Conservation (phyloP, 1,140 invertebrate genomes). For the Drosophila guanche region DNA sequence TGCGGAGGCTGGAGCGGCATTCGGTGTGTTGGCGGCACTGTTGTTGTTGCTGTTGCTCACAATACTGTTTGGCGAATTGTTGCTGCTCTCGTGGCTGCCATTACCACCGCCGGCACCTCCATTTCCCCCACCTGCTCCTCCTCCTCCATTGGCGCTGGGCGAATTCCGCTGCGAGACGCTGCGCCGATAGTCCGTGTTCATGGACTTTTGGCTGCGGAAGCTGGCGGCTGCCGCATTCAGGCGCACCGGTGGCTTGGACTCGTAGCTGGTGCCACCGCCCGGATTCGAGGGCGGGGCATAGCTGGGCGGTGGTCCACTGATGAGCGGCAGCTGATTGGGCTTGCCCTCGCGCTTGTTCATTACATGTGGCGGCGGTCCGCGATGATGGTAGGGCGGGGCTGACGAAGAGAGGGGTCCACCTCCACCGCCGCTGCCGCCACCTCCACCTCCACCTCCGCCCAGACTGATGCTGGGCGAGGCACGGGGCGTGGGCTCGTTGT, state of each 20-base stretch:
- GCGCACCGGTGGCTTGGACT: constrained; percentile 71
- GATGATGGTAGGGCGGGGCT: constrained; percentile 58
- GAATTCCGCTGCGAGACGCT: constrained; percentile 80
- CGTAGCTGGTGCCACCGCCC: constrained; percentile 28
- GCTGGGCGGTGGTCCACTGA: constrained; percentile 72
- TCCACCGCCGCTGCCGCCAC: too few species aligned
- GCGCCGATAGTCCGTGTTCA: constrained; percentile 73
- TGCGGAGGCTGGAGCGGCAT: constrained; percentile 38
- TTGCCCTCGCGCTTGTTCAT: constrained; percentile 71
- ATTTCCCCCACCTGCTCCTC: background rate
- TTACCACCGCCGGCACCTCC: constrained; percentile 46
- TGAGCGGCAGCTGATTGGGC: constrained; percentile 65
- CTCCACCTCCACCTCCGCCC: constrained; percentile 33
- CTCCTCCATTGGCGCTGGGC: constrained; percentile 75
- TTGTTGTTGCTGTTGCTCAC: constrained; percentile 52
- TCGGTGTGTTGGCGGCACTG: constrained; percentile 70
- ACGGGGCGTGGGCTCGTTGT: constrained; percentile 74
- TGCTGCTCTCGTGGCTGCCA: constrained; percentile 81
- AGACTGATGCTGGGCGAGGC: constrained; percentile 70
- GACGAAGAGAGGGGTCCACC: constrained; percentile 30
- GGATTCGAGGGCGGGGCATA: constrained; percentile 49
- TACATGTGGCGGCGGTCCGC: constrained; percentile 59
- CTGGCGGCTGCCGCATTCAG: constrained; percentile 74
- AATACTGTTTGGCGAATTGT: constrained; percentile 83
- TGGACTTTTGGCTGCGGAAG: constrained; percentile 73